Percentiles rank a stretch among this genome's conserved stretches.
phyloP scores from a whole-genome alignment of 1,140 invertebrate genomes.

The Brachionus paranguensis region DNA sequence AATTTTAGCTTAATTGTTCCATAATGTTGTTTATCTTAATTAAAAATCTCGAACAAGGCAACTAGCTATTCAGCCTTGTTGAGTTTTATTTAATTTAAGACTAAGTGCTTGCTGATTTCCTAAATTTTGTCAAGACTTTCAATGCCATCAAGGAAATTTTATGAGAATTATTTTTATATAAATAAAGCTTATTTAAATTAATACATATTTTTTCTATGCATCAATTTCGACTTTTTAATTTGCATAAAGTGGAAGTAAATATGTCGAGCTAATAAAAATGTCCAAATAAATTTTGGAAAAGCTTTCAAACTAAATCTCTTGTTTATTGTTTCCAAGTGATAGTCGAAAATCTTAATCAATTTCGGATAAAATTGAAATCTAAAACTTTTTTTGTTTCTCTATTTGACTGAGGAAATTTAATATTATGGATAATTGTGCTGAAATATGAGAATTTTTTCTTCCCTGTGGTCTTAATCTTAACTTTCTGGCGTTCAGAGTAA shows the following conservation, averaged over 20 bases:
- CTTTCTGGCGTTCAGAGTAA: neutral
- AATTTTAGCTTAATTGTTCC: neutral
- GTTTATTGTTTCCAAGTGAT: neutral
- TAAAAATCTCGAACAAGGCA: neutral
- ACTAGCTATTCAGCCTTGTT: neutral
- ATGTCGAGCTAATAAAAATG: neutral
- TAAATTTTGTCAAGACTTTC: neutral
- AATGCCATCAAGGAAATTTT: neutral
- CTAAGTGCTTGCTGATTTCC: neutral
- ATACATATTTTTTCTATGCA: neutral
- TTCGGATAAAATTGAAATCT: neutral
- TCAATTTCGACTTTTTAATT: neutral
- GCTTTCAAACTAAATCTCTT: neutral
- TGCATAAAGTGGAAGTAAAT: neutral
- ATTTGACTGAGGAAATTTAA: neutral
- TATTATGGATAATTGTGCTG: neutral
- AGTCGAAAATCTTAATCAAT: neutral
- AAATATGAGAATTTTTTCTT: neutral
- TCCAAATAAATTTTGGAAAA: neutral
- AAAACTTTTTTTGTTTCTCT: neutral
- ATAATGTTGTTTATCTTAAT: conserved; percentile 2
- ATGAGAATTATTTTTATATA: neutral
- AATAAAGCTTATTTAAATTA: neutral
- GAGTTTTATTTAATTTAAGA: neutral
- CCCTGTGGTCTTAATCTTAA: neutral